Percentiles rank a stretch among this genome's conserved stretches.
Evolutionary conservation across 23 tunicate species (phyloP).

Genomic region (Phallusia fumigata): DNA sequence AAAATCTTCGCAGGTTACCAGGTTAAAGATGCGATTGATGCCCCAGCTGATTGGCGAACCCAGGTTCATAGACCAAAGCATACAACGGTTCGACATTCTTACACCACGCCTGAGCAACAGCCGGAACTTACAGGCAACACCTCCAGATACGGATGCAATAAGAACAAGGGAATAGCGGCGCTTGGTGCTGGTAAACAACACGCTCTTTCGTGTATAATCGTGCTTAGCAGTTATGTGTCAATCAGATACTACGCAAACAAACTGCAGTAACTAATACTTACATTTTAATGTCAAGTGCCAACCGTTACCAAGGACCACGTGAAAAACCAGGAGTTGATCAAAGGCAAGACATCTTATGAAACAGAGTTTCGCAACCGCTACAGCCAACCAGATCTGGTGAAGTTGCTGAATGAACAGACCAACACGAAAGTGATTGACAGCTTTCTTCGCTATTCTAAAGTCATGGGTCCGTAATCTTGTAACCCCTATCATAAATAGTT

Average conservation of each 20-base stretch:
- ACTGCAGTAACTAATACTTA: too few species aligned
- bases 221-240: too few species aligned
- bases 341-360: constrained; percentile 73
- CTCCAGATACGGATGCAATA: constrained; percentile 88
- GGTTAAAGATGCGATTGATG: constrained; percentile 76
- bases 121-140: constrained; percentile 59
- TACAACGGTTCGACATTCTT: constrained; percentile 59
- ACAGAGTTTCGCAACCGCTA: constrained; percentile 36
- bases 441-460: constrained; percentile 55
- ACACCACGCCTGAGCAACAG: constrained; percentile 51
- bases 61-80: constrained; percentile 48
- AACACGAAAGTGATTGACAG: constrained; percentile 60
- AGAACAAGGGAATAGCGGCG: constrained; percentile 62
- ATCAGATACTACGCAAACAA: too few species aligned
- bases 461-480: constrained; percentile 17
- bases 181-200: constrained; percentile 61
- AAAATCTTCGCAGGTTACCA: constrained; percentile 51
- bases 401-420: constrained; percentile 54
- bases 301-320: constrained; percentile 76
- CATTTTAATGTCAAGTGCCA: constrained; percentile 51
- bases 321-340: constrained; percentile 63
- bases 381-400: constrained; percentile 52
- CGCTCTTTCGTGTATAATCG: too few species aligned
- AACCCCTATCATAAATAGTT: background rate
- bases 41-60: constrained; percentile 73